These are phyloP conservation scores for Coreoperca whiteheadi DNA, from an alignment of 2,113 vertebrate species.

Conservation along the genomic window DNA sequence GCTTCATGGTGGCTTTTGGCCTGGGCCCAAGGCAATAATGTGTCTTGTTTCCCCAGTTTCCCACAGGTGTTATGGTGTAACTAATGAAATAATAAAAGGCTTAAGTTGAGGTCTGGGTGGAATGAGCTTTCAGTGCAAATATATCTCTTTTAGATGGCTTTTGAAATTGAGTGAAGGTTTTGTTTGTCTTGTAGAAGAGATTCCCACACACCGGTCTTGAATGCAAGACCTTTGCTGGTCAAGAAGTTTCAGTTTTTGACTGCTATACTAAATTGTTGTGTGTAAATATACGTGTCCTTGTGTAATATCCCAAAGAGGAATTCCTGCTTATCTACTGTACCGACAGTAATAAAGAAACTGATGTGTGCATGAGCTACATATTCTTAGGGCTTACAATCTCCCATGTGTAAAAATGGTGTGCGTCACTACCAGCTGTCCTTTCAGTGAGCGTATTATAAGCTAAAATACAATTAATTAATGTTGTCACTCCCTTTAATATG, in stretches of 20 bases:
- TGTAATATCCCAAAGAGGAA: not conserved
- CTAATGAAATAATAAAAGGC: constrained; percentile 30
- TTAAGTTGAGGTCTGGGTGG: not conserved
- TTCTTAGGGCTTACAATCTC: not conserved
- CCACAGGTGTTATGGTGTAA: constrained; percentile 8
- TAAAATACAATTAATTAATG: constrained; percentile 44
- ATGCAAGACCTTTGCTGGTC: too few species aligned
- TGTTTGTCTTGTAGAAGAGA: not conserved
- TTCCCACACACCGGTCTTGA: not conserved
- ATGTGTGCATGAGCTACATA: not conserved
- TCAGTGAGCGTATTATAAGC: constrained; percentile 23
- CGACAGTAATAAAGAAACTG: not conserved
- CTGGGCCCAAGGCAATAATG: not conserved
- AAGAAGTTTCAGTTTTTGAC: not conserved
- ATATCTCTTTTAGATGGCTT: not conserved
- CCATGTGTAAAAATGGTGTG: constrained; percentile 4
- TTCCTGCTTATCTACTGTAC: not conserved
- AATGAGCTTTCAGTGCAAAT: constrained; percentile 4
- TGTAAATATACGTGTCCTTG: not conserved
- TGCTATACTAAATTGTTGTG: not conserved
- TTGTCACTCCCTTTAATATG: constrained; percentile 61
- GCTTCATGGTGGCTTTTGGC: not conserved
- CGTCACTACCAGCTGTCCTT: constrained; percentile 30
- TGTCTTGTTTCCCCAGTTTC: not conserved
- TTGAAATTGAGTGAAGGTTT: not conserved